A percentile compares a stretch with the other conserved stretches of the same genome.
Conservation (phyloP, 2,888 invertebrate genomes). For the Limnephilus marmoratus region DNA sequence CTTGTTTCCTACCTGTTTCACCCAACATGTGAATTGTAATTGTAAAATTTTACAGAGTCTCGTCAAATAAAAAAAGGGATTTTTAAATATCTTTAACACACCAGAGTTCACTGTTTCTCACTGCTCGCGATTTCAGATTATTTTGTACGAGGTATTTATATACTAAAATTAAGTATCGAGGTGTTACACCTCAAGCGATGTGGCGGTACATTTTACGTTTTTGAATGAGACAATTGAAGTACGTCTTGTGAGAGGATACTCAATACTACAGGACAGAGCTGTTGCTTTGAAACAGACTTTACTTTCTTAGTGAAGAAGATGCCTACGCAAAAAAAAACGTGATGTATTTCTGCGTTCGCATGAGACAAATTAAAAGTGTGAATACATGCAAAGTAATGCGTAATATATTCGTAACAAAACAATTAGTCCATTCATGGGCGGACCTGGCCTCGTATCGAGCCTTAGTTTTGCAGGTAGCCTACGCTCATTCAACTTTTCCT, state of each 20-base stretch:
- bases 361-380: neutral
- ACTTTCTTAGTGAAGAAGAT: neutral
- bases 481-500: slow-evolving; percentile 5
- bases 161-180: no score
- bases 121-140: no score
- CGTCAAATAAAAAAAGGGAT: no score
- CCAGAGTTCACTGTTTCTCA: no score
- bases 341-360: neutral
- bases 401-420: neutral
- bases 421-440: neutral
- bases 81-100: neutral
- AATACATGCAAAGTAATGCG: neutral
- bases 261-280: no score
- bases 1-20: neutral
- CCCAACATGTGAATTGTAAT: neutral
- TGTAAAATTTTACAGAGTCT: neutral
- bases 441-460: neutral
- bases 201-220: no score
- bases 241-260: no score
- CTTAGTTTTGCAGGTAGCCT: neutral
- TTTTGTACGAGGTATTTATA: no score
- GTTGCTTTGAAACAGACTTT: neutral
- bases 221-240: no score
- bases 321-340: neutral
- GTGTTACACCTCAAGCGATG: no score